A percentile compares a stretch with the other conserved stretches of the same genome.
phyloP scores from a whole-genome alignment of 2,888 invertebrate species.

The Proisotoma minuta region DNA sequence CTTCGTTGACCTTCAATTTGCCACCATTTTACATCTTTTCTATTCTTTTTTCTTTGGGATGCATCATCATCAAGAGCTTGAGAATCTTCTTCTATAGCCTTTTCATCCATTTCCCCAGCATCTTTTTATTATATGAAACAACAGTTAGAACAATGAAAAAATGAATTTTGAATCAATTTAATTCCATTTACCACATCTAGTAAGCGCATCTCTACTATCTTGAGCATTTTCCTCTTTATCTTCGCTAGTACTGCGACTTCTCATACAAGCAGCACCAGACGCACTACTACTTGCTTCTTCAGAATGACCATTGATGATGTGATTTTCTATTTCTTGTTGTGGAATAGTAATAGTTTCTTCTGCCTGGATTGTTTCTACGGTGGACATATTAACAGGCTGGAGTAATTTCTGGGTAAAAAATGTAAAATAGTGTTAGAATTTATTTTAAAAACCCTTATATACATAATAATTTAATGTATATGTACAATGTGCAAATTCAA shows the following conservation, averaged over 20 bases:
- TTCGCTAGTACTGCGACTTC: slow-evolving; percentile 32
- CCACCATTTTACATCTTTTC: slow-evolving; percentile 46
- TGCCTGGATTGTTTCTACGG: not conserved
- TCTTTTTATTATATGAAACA: too few relatives aligned
- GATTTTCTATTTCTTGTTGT: not conserved
- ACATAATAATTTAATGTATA: too few relatives aligned
- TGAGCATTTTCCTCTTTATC: slow-evolving; percentile 22
- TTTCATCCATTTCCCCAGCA: slow-evolving; percentile 10
- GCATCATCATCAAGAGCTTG: slow-evolving; percentile 17
- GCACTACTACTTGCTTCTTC: not conserved
- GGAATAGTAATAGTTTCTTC: not conserved
- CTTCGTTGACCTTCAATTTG: slow-evolving; percentile 46
- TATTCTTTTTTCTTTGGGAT: slow-evolving; percentile 36
- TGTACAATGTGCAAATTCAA: too few relatives aligned
- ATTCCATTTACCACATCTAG: too few relatives aligned
- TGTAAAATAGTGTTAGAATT: not conserved
- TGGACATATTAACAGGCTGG: not conserved
- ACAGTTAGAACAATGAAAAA: too few relatives aligned
- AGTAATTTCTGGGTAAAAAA: not conserved
- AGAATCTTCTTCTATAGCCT: slow-evolving; percentile 7
- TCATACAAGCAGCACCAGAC: not conserved
- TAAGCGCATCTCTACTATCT: not conserved
- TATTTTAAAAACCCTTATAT: too few relatives aligned
- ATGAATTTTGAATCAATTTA: too few relatives aligned
- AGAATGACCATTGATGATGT: not conserved